Conservation (phyloP, 2,888 invertebrate genomes). For the Cheilosia vulpina region DNA sequence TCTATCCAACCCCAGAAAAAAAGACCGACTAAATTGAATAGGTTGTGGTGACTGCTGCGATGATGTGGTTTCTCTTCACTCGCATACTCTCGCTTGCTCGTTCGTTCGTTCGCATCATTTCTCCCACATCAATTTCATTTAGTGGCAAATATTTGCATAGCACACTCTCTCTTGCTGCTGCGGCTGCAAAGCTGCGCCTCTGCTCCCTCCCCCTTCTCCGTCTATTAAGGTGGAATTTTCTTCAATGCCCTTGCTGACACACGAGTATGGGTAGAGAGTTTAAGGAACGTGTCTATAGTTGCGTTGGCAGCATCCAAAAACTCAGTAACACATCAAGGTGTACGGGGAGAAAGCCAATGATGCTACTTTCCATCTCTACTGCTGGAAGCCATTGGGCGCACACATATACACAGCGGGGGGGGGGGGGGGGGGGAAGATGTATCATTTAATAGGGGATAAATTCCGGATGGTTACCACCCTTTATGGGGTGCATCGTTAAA, state of each 20-base stretch:
- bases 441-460: conserved; percentile 75
- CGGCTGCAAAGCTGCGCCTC: conserved; percentile 49
- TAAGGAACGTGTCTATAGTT: conserved; percentile 66
- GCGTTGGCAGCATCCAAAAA: conserved; percentile 45
- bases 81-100: conserved; percentile 33
- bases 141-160: conserved; percentile 75
- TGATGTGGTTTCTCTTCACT: conserved; percentile 60
- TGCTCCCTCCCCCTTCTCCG: background rate
- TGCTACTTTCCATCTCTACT: conserved; percentile 16
- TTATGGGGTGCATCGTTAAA: conserved; percentile 75
- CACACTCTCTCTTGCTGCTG: conserved; percentile 47
- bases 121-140: conserved; percentile 74
- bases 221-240: conserved; percentile 55
- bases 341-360: conserved; percentile 56
- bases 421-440: conserved; percentile 63
- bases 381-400: background rate
- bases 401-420: conserved; percentile 23
- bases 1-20: background rate
- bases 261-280: conserved; percentile 26
- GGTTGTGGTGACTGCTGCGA: conserved; percentile 63
- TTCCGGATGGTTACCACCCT: conserved; percentile 75
- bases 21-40: conserved; percentile 70
- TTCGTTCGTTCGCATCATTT: conserved; percentile 54
- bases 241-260: conserved; percentile 40
- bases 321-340: conserved; percentile 54